Evolutionary conservation across 2,888 invertebrate genomes (phyloP).

Genomic region (Drosophila meridionalis): DNA sequence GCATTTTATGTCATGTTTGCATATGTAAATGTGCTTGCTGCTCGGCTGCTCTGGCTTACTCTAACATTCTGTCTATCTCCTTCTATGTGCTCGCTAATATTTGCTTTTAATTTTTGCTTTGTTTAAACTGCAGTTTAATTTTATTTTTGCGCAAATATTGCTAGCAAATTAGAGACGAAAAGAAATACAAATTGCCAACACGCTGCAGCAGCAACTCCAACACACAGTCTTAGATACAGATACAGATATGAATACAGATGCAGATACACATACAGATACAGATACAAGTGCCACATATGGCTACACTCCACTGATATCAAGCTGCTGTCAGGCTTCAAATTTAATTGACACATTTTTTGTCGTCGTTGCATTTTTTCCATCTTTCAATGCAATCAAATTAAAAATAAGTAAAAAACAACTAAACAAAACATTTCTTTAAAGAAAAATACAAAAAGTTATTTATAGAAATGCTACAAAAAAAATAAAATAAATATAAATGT

Average conservation of each 20-base stretch:
- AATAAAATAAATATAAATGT: not conserved
- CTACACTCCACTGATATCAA: constrained; percentile 31
- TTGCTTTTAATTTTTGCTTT: constrained; percentile 83
- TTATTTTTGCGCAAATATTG: constrained; percentile 82
- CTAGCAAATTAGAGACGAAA: constrained; percentile 70
- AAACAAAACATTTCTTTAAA: not conserved
- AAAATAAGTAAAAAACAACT: constrained; percentile 8
- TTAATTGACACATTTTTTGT: constrained; percentile 78
- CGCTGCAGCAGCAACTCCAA: constrained; percentile 22
- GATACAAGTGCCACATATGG: not conserved
- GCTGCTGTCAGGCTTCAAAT: constrained; percentile 74
- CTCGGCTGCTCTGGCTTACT: constrained; percentile 13
- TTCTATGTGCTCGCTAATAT: constrained; percentile 71
- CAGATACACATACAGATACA: not conserved
- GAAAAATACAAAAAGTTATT: not conserved
- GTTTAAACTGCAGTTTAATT: constrained; percentile 83
- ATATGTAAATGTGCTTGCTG: constrained; percentile 71
- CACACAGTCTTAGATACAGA: constrained; percentile 13
- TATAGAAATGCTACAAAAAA: not conserved
- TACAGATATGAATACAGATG: constrained; percentile 1
- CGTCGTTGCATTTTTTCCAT: constrained; percentile 33
- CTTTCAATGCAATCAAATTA: constrained; percentile 38
- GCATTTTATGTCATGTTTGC: constrained; percentile 77
- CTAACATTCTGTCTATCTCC: constrained; percentile 14
- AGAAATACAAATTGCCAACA: constrained; percentile 62